phyloP scores from a whole-genome alignment of 2,888 invertebrate species.

The Volucella inflata region DNA sequence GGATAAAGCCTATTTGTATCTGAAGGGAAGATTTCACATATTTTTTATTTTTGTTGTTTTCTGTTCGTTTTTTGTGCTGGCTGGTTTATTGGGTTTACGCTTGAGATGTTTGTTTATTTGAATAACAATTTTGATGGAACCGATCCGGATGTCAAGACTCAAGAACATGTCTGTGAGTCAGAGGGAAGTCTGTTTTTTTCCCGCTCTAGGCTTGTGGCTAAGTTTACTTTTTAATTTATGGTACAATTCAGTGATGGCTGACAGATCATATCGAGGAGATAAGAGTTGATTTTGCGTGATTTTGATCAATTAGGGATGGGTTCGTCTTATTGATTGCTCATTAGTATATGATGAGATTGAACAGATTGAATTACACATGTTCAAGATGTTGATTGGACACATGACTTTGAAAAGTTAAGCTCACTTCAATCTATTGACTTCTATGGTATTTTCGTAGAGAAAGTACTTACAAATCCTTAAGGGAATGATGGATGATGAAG shows the following conservation, averaged over 20 bases:
- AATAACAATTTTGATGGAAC: constrained; percentile 24
- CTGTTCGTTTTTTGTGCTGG: no score
- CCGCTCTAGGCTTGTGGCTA: background rate
- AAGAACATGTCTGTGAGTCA: constrained; percentile 35
- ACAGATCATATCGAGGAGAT: constrained; percentile 11
- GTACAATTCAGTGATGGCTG: background rate
- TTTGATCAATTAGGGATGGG: background rate
- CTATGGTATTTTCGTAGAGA: no score
- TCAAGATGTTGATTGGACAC: no score
- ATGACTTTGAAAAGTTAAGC: no score
- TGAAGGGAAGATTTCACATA: background rate
- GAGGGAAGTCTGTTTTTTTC: constrained; percentile 20
- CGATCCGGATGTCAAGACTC: constrained; percentile 44
- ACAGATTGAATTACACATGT: background rate
- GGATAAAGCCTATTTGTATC: background rate
- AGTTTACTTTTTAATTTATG: background rate
- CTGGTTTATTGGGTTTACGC: constrained; percentile 22
- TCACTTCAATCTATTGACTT: no score
- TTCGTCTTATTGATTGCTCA: background rate
- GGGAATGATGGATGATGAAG: no score
- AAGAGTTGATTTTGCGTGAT: background rate
- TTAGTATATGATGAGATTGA: background rate
- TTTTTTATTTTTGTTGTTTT: background rate
- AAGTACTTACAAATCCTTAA: no score
- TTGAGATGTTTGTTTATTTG: constrained; percentile 30